Percentiles rank a stretch among this genome's conserved stretches.
These are phyloP conservation scores for Kuschelorhynchus macadamiae DNA, from an alignment of 2,888 invertebrate genomes.

Conservation along the genomic window DNA sequence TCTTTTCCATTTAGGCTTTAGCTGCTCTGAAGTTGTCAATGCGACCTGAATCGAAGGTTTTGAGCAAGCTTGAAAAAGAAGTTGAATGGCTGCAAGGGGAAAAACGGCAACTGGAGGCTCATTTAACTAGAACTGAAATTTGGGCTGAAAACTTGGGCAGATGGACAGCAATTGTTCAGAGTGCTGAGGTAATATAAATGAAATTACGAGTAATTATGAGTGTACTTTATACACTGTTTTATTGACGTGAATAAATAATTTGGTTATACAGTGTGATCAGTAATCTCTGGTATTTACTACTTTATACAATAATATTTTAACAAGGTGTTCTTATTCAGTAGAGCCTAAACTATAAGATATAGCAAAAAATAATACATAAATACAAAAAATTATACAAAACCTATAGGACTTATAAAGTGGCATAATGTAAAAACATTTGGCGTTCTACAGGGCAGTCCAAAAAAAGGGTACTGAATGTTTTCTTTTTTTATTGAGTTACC, in stretches of 20 bases:
- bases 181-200: conserved; percentile 80
- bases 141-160: conserved; percentile 92
- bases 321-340: too few species aligned
- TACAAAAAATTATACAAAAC: too few species aligned
- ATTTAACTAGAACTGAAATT: conserved; percentile 86
- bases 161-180: conserved; percentile 89
- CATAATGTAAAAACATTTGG: too few species aligned
- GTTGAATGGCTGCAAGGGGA: conserved; percentile 87
- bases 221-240: neutral
- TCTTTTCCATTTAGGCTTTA: conserved; percentile 75
- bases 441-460: too few species aligned
- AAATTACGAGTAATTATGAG: neutral
- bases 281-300: too few species aligned
- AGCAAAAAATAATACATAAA: too few species aligned
- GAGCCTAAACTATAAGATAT: too few species aligned
- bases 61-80: conserved; percentile 85
- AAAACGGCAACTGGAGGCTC: conserved; percentile 85
- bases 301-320: too few species aligned
- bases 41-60: conserved; percentile 86
- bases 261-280: too few species aligned
- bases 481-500: too few species aligned
- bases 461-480: too few species aligned
- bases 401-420: too few species aligned
- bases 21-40: conserved; percentile 86
- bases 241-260: neutral